A percentile compares a stretch with the other conserved stretches of the same genome.
These are phyloP conservation scores for Tylochromis polylepis DNA, from an alignment of 2,113 vertebrate genomes.

Conservation along the genomic window DNA sequence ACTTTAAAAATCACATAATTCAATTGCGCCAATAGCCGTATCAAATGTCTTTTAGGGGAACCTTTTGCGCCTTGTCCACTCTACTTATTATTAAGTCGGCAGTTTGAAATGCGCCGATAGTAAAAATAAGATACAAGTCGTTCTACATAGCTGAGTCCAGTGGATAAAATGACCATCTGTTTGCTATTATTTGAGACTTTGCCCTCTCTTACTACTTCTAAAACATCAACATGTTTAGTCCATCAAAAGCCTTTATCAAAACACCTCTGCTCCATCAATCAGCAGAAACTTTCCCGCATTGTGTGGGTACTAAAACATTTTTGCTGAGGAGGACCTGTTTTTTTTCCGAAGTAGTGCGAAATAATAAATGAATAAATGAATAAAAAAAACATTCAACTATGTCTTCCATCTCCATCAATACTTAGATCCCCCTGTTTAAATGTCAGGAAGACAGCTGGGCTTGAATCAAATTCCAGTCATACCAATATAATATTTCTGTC, in stretches of 20 bases:
- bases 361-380: not conserved
- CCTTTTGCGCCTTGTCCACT: constrained; percentile 15
- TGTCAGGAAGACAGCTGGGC: constrained; percentile 14
- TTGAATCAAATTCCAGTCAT: constrained; percentile 39
- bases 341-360: not conserved
- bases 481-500: constrained; percentile 19
- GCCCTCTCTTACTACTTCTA: not conserved
- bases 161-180: constrained; percentile 17
- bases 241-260: constrained; percentile 8
- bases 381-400: not conserved
- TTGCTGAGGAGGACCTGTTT: not conserved
- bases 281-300: not conserved
- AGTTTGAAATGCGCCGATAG: not conserved
- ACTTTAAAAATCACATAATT: constrained; percentile 66
- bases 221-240: constrained; percentile 1
- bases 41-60: constrained; percentile 53
- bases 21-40: constrained; percentile 49
- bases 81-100: constrained; percentile 9
- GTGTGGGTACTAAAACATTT: constrained; percentile 1
- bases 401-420: not conserved
- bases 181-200: not conserved
- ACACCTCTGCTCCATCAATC: not conserved
- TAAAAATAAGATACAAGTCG: not conserved
- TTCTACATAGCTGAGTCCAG: not conserved
- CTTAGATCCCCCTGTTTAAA: constrained; percentile 10